Conservation (phyloP, 2,888 invertebrate genomes). For the Eupithecia tripunctaria region DNA sequence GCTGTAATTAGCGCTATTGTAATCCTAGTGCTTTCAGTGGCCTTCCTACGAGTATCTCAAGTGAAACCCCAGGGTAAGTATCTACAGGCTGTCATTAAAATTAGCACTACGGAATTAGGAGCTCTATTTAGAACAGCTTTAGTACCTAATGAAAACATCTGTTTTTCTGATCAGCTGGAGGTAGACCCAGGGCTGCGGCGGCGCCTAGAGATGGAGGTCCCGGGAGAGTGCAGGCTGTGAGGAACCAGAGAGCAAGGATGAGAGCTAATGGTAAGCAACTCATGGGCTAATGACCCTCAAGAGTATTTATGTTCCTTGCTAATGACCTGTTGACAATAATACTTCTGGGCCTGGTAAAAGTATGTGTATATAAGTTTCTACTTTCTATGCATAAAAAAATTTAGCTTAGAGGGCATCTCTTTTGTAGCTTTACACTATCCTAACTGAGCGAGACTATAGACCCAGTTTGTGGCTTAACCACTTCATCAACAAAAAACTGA, state of each 20-base stretch:
- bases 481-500: too few relatives aligned
- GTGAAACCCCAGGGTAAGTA: slow-evolving; percentile 67
- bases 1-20: slow-evolving; percentile 74
- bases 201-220: slow-evolving; percentile 83
- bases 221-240: slow-evolving; percentile 88
- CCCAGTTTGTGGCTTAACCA: neutral
- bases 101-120: too few relatives aligned
- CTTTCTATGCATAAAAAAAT: too few relatives aligned
- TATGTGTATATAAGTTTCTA: too few relatives aligned
- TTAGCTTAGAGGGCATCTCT: too few relatives aligned
- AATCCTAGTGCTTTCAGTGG: slow-evolving; percentile 65
- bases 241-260: slow-evolving; percentile 88
- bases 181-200: slow-evolving; percentile 68
- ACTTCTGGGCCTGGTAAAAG: too few relatives aligned
- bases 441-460: too few relatives aligned
- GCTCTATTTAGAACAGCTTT: neutral
- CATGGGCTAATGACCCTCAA: neutral
- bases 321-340: too few relatives aligned
- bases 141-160: slow-evolving; percentile 20
- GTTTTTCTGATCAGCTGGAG: slow-evolving; percentile 56
- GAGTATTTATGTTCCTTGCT: too few relatives aligned
- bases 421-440: too few relatives aligned
- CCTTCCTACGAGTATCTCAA: slow-evolving; percentile 67
- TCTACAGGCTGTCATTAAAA: too few relatives aligned
- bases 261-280: slow-evolving; percentile 81